A percentile compares a stretch with the other conserved stretches of the same genome.
Evolutionary conservation across 92 coral and sea anemone species (phyloP).

Genomic region (Bergia sp.): DNA sequence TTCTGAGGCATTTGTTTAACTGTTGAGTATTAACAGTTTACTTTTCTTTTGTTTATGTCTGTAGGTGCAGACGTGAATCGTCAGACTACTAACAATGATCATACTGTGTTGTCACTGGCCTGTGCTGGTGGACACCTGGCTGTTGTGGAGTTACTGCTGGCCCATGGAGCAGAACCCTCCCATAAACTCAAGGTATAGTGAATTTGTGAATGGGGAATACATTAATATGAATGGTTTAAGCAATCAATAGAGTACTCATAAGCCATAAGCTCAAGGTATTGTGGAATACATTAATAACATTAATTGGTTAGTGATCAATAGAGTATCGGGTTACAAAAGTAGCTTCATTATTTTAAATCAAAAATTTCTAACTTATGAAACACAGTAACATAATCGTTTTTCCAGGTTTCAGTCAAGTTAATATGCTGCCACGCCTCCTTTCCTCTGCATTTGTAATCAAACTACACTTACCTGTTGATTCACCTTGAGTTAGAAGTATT

Average conservation of each 20-base stretch:
- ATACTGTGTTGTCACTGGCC: constrained; percentile 97
- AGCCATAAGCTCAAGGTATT: constrained; percentile 88
- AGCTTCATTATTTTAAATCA: too few species aligned
- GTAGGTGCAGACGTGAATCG: constrained; percentile 97
- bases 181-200: constrained; percentile 88
- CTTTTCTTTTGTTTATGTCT: neutral
- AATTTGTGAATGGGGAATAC: too few species aligned
- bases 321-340: too few species aligned
- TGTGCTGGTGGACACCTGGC: constrained; percentile 99
- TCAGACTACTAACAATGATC: constrained; percentile 95
- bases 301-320: too few species aligned
- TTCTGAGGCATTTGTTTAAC: neutral
- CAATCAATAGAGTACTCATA: too few species aligned
- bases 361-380: too few species aligned
- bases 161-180: constrained; percentile 96
- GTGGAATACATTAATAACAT: neutral
- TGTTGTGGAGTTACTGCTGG: constrained; percentile 92
- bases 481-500: too few species aligned
- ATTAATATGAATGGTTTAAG: neutral
- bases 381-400: too few species aligned
- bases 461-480: too few species aligned
- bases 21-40: neutral
- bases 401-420: too few species aligned
- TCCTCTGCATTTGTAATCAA: too few species aligned
- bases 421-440: too few species aligned